Evolutionary conservation across 2,113 vertebrate species (phyloP), one percentile per base, ranked within the genome.

Genomic region (Bujurquina vittata): DNA sequence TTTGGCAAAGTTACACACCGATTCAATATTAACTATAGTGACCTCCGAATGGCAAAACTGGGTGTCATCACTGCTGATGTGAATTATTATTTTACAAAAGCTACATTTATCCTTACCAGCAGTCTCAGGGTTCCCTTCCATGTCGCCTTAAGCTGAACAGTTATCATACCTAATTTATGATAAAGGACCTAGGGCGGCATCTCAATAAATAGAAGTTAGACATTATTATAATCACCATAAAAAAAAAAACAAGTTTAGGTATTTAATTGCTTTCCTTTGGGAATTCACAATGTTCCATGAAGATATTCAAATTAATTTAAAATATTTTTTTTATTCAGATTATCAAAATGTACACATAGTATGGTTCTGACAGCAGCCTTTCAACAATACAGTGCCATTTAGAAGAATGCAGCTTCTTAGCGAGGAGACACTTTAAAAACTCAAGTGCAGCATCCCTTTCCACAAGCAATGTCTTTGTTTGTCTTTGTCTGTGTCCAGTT

Each of bases 271-370:
- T 52, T 43, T 69, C 43, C 11, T 57, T 57, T 23, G 55, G 22
- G 22, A 23, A 57, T 57, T 57, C 1, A 57, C 12, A 15, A n/a
- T 14, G 22, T 58, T 26, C 6, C 12, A 10, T 26, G 11, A 5
- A 26, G 22, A 26, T 5, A 56, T 56, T 56, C n/a, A 2, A 17
- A 0, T 29, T 29, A 69, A 20, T 52, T 72, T 29, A 49, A 5
- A 31, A 0, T 52, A 52, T 3, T 31, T 0, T 11, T 11, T 72
- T 31, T 29, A 14, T 52, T 10, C 46, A 52, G 17, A 29, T 72
- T 52, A 52, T 18, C 65, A 72, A 18, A 52, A 72, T 9, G 29
- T 52, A 31, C 23, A 69, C 49, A 69, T 9, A 49, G 40, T 69
- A 69, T 67, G 33, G 7, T n/a, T n/a, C 43, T 10, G 31, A 72